Evolutionary conservation across 2,888 invertebrate genomes (phyloP), one percentile per base, ranked within the genome.

Genomic region (Eupithecia tripunctaria): DNA sequence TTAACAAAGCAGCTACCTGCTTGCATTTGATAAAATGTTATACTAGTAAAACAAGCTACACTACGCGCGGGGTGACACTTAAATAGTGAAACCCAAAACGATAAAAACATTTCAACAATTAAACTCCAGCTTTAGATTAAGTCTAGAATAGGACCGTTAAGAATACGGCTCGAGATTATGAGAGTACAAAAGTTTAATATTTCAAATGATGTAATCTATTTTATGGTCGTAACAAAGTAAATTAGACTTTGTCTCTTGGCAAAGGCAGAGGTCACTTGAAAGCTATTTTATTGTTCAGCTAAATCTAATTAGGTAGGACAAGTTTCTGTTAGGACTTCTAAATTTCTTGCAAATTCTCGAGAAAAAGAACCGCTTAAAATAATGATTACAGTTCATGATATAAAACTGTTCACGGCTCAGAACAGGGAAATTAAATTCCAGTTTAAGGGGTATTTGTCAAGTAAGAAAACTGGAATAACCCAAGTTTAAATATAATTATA

Each of bases 201-300:
- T 63, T 63, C 32, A 63, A n/a, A 63, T 62, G 64, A 73, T 77
- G 77, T 75, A 68, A 75, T 73, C 74, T 67, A 75, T 68, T 73
- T 72, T 71, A 74, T 69, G 60, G 21, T 59, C 59, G 36, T 71
- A 62, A 36, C 63, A 67, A 73, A 68, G 72, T 70, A 71, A 67
- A 73, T 73, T 77, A 72, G 72, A 72, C 71, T 74, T 76, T 72
- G 70, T 63, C 62, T 68, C 69, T 72, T 70, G 67, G 73, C 74
- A 76, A 77, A 78, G 76, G 73, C 56, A 59, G 43, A 70, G 70
- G 70, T 73, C 64, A 65, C 43, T 70, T 73, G 67, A 47, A 67
- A 71, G 51, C 68, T 73, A 63, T 21, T 67, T 65, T 63, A 63
- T 63, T 63, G 36, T 63, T 32, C 18, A 27, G 36, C 32, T 32